phyloP scores from a whole-genome alignment of 2,888 invertebrate species.

The Drosophila tanythrix region DNA sequence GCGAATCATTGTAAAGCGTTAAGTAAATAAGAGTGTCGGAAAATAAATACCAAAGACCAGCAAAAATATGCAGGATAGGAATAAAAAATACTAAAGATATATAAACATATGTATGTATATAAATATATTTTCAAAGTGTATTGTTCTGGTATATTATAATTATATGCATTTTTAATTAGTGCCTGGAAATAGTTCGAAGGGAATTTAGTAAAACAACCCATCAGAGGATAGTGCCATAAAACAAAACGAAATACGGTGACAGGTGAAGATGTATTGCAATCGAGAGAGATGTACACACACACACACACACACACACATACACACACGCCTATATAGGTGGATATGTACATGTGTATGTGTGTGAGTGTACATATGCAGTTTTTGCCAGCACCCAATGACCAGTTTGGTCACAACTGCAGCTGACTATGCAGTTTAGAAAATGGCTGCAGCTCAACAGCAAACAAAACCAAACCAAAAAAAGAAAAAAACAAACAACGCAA shows the following conservation, averaged over 20 bases:
- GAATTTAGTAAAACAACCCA: not conserved
- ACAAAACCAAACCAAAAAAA: slow-evolving; percentile 8
- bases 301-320: not conserved
- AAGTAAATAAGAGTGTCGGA: slow-evolving; percentile 50
- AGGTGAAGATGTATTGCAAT: slow-evolving; percentile 14
- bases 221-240: not conserved
- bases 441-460: slow-evolving; percentile 11
- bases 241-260: not conserved
- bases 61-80: slow-evolving; percentile 31
- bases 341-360: not conserved
- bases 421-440: slow-evolving; percentile 29
- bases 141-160: slow-evolving; percentile 5
- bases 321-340: not conserved
- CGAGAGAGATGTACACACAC: not conserved
- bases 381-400: not conserved
- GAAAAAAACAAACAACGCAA: slow-evolving; percentile 9
- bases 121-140: slow-evolving; percentile 2
- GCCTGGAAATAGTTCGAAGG: not conserved
- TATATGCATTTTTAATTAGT: slow-evolving; percentile 17
- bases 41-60: slow-evolving; percentile 34
- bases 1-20: slow-evolving; percentile 55
- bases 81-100: slow-evolving; percentile 8
- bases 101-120: not conserved
- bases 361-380: not conserved
- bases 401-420: slow-evolving; percentile 18